Base-by-base conservation (phyloP, 1,140 invertebrate genomes). In the Zaprionus camerounensis region DNA sequence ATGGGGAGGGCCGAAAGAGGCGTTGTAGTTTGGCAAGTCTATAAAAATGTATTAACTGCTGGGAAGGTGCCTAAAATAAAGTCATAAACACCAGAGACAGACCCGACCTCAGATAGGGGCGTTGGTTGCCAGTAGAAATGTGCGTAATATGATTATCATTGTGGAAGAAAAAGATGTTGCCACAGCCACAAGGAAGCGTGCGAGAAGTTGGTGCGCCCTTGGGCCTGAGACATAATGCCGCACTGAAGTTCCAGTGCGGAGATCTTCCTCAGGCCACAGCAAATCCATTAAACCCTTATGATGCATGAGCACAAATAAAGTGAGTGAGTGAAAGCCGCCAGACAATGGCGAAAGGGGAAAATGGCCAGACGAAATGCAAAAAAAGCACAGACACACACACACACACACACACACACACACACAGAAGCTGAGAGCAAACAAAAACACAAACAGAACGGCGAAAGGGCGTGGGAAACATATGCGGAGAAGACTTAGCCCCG, bases 251-350 rank as follows among this genome's bases (percentile, higher is more conserved):
- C 38, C 55, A 46, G 46, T 49, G 24, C 58, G 22, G n/a, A 58
- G 67, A 65, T 68, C 65, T 76, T 68, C 66, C 65, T 61, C 67
- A 65, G 61, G 61, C 80, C 76, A 67, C 67, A 70, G 75, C 78
- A 88, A 88, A 90, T 88, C 84, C 84, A 88, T 88, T 88, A 88
- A 88, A 88, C 85, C 84, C 84, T 88, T 88, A 88, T 88, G 84
- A 88, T 90, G 85, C 85, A 88, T 78, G 81, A 71, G 81, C 87
- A 73, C 81, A 90, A 88, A 88, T 84, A 87, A 83, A 88, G 80
- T 81, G 84, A 86, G 78, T 83, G 80, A 86, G 81, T 87, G 83
- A 83, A 81, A 71, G 80, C 64, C 76, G 79, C 63, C 82, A 86
- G 72, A 86, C 82, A 86, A 87, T 76, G 66, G 70, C 53, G 20